Evolutionary conservation across 1,140 invertebrate species (phyloP).

Genomic region (Magallana angulata): DNA sequence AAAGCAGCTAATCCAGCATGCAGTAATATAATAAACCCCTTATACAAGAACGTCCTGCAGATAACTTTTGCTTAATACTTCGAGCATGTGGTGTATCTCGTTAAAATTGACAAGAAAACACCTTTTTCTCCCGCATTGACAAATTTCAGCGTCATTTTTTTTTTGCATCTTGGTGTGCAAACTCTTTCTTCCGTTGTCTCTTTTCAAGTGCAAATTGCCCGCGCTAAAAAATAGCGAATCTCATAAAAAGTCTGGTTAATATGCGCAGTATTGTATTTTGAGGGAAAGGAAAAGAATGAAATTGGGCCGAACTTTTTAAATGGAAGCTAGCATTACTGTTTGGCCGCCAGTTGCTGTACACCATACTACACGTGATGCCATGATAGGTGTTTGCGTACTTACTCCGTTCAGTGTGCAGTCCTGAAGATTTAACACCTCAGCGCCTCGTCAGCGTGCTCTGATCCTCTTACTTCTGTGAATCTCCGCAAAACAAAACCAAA

Average conservation of each 20-base stretch:
- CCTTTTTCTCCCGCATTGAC: background rate
- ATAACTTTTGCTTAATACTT: constrained; percentile 26
- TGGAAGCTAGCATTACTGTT: background rate
- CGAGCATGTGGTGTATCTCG: background rate
- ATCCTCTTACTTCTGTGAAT: constrained; percentile 18
- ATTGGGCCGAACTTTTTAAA: background rate
- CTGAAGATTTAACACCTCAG: constrained; percentile 20
- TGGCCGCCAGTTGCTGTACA: background rate
- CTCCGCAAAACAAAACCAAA: constrained; percentile 18
- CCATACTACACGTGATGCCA: background rate
- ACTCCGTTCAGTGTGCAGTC: background rate
- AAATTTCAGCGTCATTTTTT: background rate
- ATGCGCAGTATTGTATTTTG: constrained; percentile 21
- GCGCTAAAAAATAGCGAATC: background rate
- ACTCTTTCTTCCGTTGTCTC: background rate
- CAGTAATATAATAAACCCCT: constrained; percentile 23
- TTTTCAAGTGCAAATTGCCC: constrained; percentile 31
- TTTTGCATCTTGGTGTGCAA: constrained; percentile 11
- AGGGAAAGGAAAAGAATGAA: background rate
- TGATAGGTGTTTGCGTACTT: background rate
- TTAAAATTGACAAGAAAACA: constrained; percentile 12
- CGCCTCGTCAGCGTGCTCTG: background rate
- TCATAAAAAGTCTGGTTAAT: background rate
- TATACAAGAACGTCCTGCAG: constrained; percentile 25
- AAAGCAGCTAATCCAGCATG: constrained; percentile 30